Base-by-base conservation (phyloP, 2,797 vertebrate species). In the Lerista edwardsae region DNA sequence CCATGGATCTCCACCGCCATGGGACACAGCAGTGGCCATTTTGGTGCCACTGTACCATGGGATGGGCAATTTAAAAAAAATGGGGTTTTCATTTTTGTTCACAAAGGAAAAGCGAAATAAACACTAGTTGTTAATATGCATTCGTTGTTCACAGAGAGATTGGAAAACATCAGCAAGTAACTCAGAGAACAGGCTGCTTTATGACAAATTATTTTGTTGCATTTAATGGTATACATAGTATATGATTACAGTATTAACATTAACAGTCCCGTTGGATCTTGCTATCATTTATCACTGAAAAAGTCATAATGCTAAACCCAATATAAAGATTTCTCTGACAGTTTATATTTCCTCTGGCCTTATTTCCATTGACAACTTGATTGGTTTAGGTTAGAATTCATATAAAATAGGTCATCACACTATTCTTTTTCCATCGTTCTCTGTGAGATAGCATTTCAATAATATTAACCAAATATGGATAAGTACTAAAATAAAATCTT, bases 131-230 rank as follows among this genome's bases (percentile, higher is more conserved):
- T 34, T 79, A 79, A 79, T 85, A 10, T 87, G 78, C 67, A 55
- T 83, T 84, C 84, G 86, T 84, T 93, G 90, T 94, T 94, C 85
- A 84, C 67, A 83, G 64, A 86, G 62, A 85, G 75, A 88, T 31
- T 92, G 80, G 73, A 87, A 88, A 86, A 68, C 82, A 79, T 79
- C 77, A 90, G 73, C 47, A 80, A 91, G 90, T 86, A 92, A 91
- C 90, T 55, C 72, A 74, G 88, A 88, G 88, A 67, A 88, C 81
- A 87, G 12, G 3, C 62, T 71, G 57, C 47, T 87, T 83, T 86
- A 89, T 75, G 92, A 93, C 69, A 86, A 79, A 73, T 79, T 84
- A 85, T 90, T 90, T 87, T 86, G 19, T 87, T 55, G 69, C 23
- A 12, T 84, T 82, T 79, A 89, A 69, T 75, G 88, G 73, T 44